phyloP scores from a whole-genome alignment of 2,113 vertebrate species.

The Carettochelys insculpta region DNA sequence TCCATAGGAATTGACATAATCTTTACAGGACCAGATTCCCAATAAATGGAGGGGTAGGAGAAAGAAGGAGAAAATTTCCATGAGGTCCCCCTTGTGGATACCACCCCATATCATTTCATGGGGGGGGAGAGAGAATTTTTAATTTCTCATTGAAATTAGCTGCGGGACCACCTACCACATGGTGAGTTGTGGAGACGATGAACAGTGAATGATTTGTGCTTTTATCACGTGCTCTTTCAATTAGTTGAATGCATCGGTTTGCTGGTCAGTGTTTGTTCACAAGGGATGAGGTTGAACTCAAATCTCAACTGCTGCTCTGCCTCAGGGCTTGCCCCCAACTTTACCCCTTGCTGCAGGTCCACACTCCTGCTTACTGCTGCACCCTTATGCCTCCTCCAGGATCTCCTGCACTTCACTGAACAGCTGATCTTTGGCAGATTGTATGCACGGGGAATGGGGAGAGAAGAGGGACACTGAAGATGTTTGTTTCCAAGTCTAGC shows the following conservation, averaged over 20 bases:
- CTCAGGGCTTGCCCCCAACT: no score
- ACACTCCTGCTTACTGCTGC: no score
- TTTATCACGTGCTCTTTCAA: background rate
- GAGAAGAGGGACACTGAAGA: background rate
- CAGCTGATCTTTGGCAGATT: no score
- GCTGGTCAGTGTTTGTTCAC: background rate
- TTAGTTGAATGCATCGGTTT: background rate
- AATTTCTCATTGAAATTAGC: background rate
- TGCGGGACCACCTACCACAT: background rate
- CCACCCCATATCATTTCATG: background rate
- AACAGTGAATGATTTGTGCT: background rate
- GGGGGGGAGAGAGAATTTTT: background rate
- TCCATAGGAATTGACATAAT: background rate
- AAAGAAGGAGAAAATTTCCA: background rate
- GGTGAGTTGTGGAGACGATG: background rate
- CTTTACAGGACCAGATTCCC: background rate
- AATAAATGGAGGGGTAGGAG: background rate
- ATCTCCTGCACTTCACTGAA: no score
- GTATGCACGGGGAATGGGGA: no score
- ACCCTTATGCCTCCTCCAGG: no score
- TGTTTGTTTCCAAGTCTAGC: background rate
- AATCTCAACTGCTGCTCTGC: no score
- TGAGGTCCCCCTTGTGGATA: background rate
- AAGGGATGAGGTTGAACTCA: background rate
- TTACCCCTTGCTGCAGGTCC: no score